phyloP scores from a whole-genome alignment of 2,797 vertebrate species.

The Darevskia nairensis region DNA sequence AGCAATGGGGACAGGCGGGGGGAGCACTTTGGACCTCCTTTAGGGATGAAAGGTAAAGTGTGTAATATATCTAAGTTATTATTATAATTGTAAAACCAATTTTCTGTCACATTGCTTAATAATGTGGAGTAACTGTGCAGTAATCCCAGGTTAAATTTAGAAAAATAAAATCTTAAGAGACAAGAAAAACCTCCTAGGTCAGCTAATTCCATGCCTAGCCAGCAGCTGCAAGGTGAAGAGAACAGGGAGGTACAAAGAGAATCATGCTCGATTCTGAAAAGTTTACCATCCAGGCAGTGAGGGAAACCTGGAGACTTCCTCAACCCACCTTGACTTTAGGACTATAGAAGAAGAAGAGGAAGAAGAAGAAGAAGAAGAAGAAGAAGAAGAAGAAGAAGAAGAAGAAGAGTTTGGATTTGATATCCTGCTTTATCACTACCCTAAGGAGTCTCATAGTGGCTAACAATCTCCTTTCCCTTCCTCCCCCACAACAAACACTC shows the following conservation, averaged over 20 bases:
- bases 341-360: background rate
- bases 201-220: accelerated
- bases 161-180: slow-evolving; percentile 52
- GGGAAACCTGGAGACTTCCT: background rate
- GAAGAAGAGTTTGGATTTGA: too few relatives aligned
- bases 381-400: too few relatives aligned
- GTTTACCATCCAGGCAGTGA: background rate
- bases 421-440: too few relatives aligned
- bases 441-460: too few relatives aligned
- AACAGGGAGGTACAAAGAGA: too few relatives aligned
- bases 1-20: background rate
- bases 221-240: background rate
- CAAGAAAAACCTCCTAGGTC: slow-evolving; percentile 43
- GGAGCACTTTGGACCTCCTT: slow-evolving; percentile 22
- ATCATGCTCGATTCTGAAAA: background rate
- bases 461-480: too few relatives aligned
- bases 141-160: slow-evolving; percentile 58
- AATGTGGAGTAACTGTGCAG: slow-evolving; percentile 61
- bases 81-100: slow-evolving; percentile 50
- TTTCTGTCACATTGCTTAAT: slow-evolving; percentile 61
- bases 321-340: background rate
- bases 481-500: too few relatives aligned
- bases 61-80: slow-evolving; percentile 64
- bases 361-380: too few relatives aligned
- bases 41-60: slow-evolving; percentile 47